These are phyloP conservation scores for Zaprionus gabonicus DNA, from an alignment of 1,140 invertebrate genomes.

Conservation along the genomic window DNA sequence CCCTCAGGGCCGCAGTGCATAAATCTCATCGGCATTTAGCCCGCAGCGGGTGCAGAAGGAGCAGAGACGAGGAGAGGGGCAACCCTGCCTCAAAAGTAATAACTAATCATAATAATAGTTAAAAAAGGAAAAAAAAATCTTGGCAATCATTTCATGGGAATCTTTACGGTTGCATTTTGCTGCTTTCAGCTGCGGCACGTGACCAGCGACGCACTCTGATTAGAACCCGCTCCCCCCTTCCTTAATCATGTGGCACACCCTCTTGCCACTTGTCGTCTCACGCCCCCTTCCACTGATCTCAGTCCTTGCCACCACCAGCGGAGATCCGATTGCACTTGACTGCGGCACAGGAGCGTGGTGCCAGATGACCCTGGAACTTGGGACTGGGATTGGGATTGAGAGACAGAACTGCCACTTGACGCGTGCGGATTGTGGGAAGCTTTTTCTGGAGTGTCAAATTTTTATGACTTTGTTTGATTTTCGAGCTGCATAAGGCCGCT, in stretches of 20 bases:
- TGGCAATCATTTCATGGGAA: constrained; percentile 71
- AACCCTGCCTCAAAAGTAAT: constrained; percentile 67
- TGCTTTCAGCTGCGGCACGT: constrained; percentile 57
- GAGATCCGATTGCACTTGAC: constrained; percentile 55
- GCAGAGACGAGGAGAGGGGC: constrained; percentile 16
- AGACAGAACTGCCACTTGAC: constrained; percentile 46
- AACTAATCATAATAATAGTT: constrained; percentile 76
- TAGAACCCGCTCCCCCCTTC: constrained; percentile 46
- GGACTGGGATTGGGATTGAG: not conserved
- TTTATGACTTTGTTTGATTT: constrained; percentile 83
- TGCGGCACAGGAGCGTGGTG: constrained; percentile 1
- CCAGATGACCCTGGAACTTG: not conserved
- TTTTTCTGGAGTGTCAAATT: constrained; percentile 70
- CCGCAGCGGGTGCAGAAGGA: not conserved
- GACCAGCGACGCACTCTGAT: constrained; percentile 72
- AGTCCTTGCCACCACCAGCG: constrained; percentile 27
- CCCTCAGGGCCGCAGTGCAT: constrained; percentile 42
- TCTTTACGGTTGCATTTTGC: constrained; percentile 39
- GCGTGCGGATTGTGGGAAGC: constrained; percentile 72
- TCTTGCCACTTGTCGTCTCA: not conserved
- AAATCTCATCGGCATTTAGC: constrained; percentile 75
- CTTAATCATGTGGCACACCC: constrained; percentile 25
- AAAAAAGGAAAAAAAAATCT: constrained; percentile 49
- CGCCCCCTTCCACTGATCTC: constrained; percentile 1
- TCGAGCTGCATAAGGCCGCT: constrained; percentile 59